phyloP scores from a whole-genome alignment of 2,113 vertebrate genomes.

The Anhinga anhinga region DNA sequence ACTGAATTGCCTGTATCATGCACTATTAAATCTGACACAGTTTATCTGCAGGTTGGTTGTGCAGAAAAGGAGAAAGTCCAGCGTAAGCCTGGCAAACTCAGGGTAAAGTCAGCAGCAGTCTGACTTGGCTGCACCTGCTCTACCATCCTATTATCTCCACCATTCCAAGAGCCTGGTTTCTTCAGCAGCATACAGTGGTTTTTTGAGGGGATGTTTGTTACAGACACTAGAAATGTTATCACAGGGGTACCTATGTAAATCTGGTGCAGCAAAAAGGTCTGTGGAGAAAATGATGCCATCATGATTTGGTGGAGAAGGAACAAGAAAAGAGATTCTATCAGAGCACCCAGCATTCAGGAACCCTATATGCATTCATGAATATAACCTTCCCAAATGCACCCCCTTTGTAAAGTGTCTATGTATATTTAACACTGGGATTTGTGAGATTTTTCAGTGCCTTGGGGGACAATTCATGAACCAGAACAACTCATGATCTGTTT shows the following conservation, averaged over 20 bases:
- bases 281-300: background rate
- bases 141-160: background rate
- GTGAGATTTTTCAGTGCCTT: background rate
- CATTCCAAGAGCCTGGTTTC: background rate
- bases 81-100: background rate
- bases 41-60: background rate
- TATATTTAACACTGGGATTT: background rate
- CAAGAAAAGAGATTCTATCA: background rate
- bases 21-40: conserved; percentile 19
- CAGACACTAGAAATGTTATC: background rate
- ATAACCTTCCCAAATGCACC: background rate
- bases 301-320: background rate
- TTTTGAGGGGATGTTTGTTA: background rate
- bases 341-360: background rate
- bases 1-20: conserved; percentile 30
- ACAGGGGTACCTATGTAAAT: accelerated
- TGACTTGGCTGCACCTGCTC: background rate
- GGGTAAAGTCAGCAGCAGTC: background rate
- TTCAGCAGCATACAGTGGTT: background rate
- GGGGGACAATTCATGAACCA: background rate
- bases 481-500: background rate
- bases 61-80: background rate
- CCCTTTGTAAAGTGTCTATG: background rate
- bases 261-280: background rate
- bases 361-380: background rate